Conservation (phyloP, 2,113 vertebrate species). For the Macaca nemestrina region DNA sequence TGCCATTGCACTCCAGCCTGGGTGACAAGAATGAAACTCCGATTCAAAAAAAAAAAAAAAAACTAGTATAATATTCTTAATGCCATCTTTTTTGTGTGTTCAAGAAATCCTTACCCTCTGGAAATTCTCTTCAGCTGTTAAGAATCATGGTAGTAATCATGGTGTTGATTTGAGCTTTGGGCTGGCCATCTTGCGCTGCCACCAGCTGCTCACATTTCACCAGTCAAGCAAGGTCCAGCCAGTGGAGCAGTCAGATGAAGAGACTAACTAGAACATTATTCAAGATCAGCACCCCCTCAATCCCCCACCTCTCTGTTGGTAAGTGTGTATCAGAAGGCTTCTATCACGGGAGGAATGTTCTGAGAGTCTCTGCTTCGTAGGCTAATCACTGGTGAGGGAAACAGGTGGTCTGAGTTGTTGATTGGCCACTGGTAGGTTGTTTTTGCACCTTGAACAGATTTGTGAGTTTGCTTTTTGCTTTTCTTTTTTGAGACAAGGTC, state of each 20-base stretch:
- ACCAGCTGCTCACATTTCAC: neutral
- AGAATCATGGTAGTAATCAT: neutral
- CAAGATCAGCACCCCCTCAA: neutral
- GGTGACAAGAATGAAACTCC: too few relatives aligned
- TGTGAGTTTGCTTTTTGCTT: neutral
- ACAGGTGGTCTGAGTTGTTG: neutral
- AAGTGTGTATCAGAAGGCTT: neutral
- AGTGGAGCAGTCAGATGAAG: neutral
- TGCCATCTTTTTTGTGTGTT: neutral
- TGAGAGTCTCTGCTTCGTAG: neutral
- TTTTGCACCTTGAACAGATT: neutral
- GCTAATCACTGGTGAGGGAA: neutral
- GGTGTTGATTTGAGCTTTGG: neutral
- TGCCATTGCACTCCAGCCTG: too few relatives aligned
- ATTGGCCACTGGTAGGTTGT: neutral
- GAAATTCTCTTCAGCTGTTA: neutral
- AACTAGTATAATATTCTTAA: neutral
- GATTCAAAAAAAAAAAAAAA: neutral
- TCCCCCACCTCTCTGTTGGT: neutral
- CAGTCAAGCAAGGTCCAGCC: neutral
- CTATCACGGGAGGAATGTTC: neutral
- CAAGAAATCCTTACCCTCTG: neutral
- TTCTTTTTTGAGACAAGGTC: too few relatives aligned
- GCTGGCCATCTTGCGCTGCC: neutral
- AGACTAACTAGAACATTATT: neutral